Evolutionary conservation across 2,888 invertebrate genomes (phyloP).

Genomic region (Osmoderma eremita): DNA sequence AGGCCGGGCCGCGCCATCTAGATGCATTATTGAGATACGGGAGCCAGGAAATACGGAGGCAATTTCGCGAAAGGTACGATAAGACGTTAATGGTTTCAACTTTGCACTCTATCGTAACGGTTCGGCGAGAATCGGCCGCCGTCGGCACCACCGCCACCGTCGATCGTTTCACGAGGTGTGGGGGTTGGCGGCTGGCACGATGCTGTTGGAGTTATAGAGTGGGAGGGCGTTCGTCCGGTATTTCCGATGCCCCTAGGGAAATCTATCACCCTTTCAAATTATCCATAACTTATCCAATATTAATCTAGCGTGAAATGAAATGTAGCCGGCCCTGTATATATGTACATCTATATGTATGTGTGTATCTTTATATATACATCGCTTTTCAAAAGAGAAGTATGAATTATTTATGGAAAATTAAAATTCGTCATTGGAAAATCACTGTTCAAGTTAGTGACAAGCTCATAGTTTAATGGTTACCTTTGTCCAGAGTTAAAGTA

Average conservation of each 20-base stretch:
- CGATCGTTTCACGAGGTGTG: conserved; percentile 40
- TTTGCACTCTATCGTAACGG: conserved; percentile 68
- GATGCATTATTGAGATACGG: conserved; percentile 65
- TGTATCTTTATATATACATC: no score
- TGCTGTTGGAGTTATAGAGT: neutral
- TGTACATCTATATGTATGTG: neutral
- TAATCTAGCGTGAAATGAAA: conserved; percentile 66
- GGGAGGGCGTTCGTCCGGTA: conserved; percentile 41
- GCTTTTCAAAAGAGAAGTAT: no score
- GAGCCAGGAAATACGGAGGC: conserved; percentile 64
- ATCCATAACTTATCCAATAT: conserved; percentile 66
- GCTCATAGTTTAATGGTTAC: no score
- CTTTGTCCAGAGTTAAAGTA: no score
- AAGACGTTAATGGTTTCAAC: conserved; percentile 70
- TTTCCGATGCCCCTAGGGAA: conserved; percentile 59
- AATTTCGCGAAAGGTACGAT: conserved; percentile 65
- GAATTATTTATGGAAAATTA: no score
- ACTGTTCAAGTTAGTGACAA: no score
- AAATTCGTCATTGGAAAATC: no score
- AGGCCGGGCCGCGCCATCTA: conserved; percentile 51
- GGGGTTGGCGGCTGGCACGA: neutral
- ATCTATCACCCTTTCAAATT: conserved; percentile 65
- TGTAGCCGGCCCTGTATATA: conserved; percentile 51
- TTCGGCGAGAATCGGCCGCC: conserved; percentile 49
- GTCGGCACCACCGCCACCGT: conserved; percentile 49